phyloP scores from a whole-genome alignment of 2,888 invertebrate genomes.

The Myopa testacea region DNA sequence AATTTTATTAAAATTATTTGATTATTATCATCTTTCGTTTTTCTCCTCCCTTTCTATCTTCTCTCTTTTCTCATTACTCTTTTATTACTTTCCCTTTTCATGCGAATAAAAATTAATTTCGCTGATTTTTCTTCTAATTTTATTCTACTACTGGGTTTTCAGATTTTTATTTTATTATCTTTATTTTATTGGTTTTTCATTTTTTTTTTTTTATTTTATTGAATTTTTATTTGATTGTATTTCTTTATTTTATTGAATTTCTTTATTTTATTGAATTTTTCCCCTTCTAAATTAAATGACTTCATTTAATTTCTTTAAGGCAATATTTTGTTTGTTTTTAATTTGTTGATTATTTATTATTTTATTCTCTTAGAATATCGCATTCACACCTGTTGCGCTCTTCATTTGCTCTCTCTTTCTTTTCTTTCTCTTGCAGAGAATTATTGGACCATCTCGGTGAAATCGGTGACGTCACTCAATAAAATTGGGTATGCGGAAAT shows the following conservation, averaged over 20 bases:
- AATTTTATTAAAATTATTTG: neutral
- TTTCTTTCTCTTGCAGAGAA: conserved; percentile 57
- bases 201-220: neutral
- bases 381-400: conserved; percentile 31
- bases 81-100: neutral
- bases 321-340: neutral
- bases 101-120: neutral
- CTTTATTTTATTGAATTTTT: conserved; percentile 20
- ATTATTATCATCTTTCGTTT: neutral
- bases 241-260: conserved; percentile 2
- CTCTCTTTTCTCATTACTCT: neutral
- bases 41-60: neutral
- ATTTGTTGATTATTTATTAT: conserved; percentile 5
- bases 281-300: neutral
- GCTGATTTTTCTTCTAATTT: neutral
- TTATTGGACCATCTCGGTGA: conserved; percentile 62
- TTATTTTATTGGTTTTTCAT: conserved; percentile 11
- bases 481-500: conserved; percentile 54
- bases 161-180: conserved; percentile 1
- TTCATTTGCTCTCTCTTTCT: conserved; percentile 35
- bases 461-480: conserved; percentile 67
- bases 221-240: conserved; percentile 23
- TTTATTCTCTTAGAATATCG: conserved; percentile 15
- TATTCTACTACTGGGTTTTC: no score
- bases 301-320: neutral